Conservation (phyloP, 2,797 vertebrate species). For the Oryzias sinensis region DNA sequence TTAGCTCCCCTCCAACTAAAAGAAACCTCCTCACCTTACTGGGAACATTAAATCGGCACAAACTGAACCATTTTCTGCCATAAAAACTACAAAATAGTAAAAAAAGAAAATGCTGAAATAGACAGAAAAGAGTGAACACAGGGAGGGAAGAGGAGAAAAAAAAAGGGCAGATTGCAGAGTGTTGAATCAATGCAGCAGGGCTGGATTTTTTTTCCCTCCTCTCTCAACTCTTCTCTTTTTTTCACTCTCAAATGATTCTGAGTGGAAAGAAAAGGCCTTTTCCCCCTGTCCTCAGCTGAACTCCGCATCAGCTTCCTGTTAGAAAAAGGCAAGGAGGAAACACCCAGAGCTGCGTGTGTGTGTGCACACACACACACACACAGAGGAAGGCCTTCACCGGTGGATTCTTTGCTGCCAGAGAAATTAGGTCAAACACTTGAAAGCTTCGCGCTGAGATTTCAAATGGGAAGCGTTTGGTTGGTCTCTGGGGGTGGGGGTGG, state of each 20-base stretch:
- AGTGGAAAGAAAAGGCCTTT: constrained; percentile 82
- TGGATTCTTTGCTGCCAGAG: constrained; percentile 75
- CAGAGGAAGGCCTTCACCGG: constrained; percentile 80
- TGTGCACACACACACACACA: constrained; percentile 32
- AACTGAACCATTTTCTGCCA: constrained; percentile 59
- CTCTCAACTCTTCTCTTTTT: constrained; percentile 25
- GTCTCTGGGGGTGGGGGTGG: constrained; percentile 12
- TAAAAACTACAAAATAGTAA: constrained; percentile 27
- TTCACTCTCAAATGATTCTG: constrained; percentile 78
- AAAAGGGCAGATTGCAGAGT: constrained; percentile 80
- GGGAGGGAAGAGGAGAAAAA: constrained; percentile 10
- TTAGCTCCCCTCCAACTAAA: not conserved
- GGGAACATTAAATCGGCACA: constrained; percentile 63
- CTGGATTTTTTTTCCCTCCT: constrained; percentile 53
- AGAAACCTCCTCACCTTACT: constrained; percentile 39
- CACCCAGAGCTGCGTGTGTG: constrained; percentile 73
- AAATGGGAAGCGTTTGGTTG: constrained; percentile 51
- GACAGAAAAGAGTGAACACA: constrained; percentile 73
- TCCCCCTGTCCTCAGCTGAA: constrained; percentile 89
- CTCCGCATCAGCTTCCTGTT: constrained; percentile 85
- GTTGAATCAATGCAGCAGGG: constrained; percentile 79
- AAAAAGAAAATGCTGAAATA: constrained; percentile 69
- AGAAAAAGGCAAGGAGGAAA: constrained; percentile 79
- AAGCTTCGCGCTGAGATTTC: constrained; percentile 66
- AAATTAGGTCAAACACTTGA: constrained; percentile 85